These are phyloP conservation scores for Pogona vitticeps DNA, from an alignment of 2,113 vertebrate genomes.

Conservation along the genomic window DNA sequence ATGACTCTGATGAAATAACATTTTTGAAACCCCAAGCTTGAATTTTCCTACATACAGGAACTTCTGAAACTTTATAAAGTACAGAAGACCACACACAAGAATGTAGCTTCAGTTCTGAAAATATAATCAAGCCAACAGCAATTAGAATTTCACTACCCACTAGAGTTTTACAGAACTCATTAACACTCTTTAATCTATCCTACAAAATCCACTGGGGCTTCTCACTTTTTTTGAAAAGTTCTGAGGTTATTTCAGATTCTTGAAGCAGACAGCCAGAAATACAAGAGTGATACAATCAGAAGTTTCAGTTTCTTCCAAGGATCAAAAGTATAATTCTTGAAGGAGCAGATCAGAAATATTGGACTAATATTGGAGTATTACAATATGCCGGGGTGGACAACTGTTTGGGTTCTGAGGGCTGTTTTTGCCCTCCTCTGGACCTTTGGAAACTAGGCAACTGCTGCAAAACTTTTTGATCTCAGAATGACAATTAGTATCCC, in stretches of 20 bases:
- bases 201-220: not conserved
- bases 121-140: not conserved
- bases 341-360: too few relatives aligned
- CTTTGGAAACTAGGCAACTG: too few relatives aligned
- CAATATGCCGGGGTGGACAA: too few relatives aligned
- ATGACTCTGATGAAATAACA: not conserved
- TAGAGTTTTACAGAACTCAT: not conserved
- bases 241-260: not conserved
- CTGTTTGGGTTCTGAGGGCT: too few relatives aligned
- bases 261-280: too few relatives aligned
- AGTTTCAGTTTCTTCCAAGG: not conserved
- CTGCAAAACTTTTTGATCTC: too few relatives aligned
- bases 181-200: not conserved
- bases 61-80: not conserved
- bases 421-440: too few relatives aligned
- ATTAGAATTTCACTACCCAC: not conserved
- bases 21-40: not conserved
- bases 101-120: conserved; percentile 1
- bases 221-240: not conserved
- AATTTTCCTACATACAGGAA: not conserved
- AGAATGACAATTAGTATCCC: too few relatives aligned
- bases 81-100: not conserved
- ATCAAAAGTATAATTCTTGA: too few relatives aligned
- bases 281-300: not conserved
- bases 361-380: too few relatives aligned